phyloP scores from a whole-genome alignment of 2,888 invertebrate genomes.

The Pemphredon lugubris region DNA sequence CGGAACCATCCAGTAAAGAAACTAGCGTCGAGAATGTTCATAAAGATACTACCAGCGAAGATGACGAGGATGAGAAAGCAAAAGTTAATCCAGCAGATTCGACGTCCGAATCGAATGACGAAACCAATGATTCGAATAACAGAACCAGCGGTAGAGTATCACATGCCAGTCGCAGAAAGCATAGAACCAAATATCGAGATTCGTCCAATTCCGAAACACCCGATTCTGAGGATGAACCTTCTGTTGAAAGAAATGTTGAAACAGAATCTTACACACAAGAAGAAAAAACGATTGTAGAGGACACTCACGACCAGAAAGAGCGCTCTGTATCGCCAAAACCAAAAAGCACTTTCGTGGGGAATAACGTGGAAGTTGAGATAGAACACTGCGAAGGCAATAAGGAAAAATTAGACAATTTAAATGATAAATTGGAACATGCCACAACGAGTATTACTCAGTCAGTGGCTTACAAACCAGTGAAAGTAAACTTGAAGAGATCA shows the following conservation, averaged over 20 bases:
- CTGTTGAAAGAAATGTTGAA: constrained; percentile 56
- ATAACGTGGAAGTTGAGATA: constrained; percentile 53
- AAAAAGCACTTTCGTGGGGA: constrained; percentile 47
- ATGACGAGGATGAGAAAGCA: constrained; percentile 52
- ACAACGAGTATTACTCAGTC: constrained; percentile 28
- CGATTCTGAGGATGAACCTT: constrained; percentile 76
- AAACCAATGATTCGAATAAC: constrained; percentile 48
- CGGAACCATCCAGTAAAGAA: constrained; percentile 42
- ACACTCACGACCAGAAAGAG: constrained; percentile 44
- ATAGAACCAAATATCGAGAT: constrained; percentile 74
- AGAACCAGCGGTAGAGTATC: constrained; percentile 60
- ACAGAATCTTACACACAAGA: constrained; percentile 53
- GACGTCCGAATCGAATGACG: constrained; percentile 63
- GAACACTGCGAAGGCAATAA: constrained; percentile 59
- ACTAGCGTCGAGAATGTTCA: constrained; percentile 34
- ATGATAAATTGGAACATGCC: constrained; percentile 57
- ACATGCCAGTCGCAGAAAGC: constrained; percentile 71
- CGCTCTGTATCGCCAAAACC: constrained; percentile 45
- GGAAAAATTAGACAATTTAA: constrained; percentile 56
- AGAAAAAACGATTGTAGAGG: constrained; percentile 49
- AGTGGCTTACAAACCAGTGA: constrained; percentile 71
- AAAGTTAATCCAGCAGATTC: constrained; percentile 57
- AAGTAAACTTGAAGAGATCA: constrained; percentile 79
- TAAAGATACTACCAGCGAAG: constrained; percentile 56
- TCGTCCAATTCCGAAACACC: constrained; percentile 76